Conservation (phyloP, 2,888 invertebrate species). For the Drosophila ezoana region DNA sequence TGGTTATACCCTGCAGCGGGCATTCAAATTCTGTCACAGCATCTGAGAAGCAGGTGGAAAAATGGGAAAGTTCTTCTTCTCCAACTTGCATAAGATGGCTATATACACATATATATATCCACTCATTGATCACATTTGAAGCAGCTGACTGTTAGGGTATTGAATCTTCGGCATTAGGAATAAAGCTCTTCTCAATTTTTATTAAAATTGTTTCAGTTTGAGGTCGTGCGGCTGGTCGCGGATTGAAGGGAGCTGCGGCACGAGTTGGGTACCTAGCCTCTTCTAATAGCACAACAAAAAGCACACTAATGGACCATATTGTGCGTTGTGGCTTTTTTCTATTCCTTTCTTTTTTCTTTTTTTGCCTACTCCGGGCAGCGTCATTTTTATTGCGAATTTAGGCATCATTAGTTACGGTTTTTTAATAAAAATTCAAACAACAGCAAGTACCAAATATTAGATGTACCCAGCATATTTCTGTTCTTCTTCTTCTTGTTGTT, state of each 20-base stretch:
- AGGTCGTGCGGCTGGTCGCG: conserved; percentile 30
- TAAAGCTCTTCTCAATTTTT: conserved; percentile 43
- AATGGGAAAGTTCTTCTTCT: background rate
- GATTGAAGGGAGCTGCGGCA: background rate
- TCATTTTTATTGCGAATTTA: conserved; percentile 80
- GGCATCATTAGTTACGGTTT: conserved; percentile 81
- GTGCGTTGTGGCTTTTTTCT: conserved; percentile 60
- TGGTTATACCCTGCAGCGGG: conserved; percentile 10
- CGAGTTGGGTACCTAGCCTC: conserved; percentile 34
- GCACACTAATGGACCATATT: conserved; percentile 80
- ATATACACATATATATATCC: too few species aligned
- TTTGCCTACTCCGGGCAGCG: conserved; percentile 26
- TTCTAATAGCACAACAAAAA: conserved; percentile 72
- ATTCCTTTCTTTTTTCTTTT: background rate
- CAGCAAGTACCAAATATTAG: conserved; percentile 58
- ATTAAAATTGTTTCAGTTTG: conserved; percentile 82
- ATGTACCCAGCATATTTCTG: conserved; percentile 26
- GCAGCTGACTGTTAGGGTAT: conserved; percentile 4
- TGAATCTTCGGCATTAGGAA: background rate
- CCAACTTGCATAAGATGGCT: too few species aligned
- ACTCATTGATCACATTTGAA: too few species aligned
- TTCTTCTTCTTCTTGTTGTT: background rate
- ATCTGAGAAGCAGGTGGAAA: background rate
- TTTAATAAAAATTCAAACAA: conserved; percentile 77
- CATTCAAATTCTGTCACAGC: background rate